Base-by-base conservation (phyloP, 2,888 invertebrate genomes). In the Phlogophora meticulosa region DNA sequence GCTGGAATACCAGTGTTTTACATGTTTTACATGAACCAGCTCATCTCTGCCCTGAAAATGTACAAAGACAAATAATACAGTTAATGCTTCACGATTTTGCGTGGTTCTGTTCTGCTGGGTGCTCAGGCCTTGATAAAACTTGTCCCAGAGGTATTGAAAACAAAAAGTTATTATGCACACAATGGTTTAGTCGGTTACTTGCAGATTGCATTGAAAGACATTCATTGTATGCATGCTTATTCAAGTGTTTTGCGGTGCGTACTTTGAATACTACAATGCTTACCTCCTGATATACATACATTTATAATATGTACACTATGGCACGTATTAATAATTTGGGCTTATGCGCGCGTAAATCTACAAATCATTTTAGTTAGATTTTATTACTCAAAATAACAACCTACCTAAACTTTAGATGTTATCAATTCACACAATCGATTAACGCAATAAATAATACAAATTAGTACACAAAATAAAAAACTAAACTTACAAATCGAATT, bases 101-200 rank as follows among this genome's bases (percentile, higher is more conserved):
- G 20, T 24, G 24, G 43, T 45, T 38, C 5, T 69, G 40, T 42
- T 43, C 20, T 40, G 24, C 24, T 22, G 20, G 17, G 32, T 10
- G 28, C 28, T 28, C 68, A 68, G 22, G 32, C 70, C 70, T 55
- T 66, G 32, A 17, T 42, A 42, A 61, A 49, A 67, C 42, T 38
- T 67, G 42, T 62, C 34, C 17, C n/a, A 28, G 24, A 13, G 28
- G 36, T 10, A 36, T 42, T 17, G 62, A 49, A 48, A 61, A 72
- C 72, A 49, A 72, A 72, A 72, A 60, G 40, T 28, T 55, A 52
- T 51, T 42, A 58, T 51, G 20, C 46, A 69, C 53, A 58, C 75
- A 72, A 55, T 53, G 62, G 62, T 40, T 66, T 13, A 60, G 38
- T 38, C 67, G 32, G 42, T 67, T 51, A 51, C 45, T 5, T 43